These are phyloP conservation scores for Epistrophella euchroma DNA, from an alignment of 2,888 invertebrate species.

Conservation along the genomic window DNA sequence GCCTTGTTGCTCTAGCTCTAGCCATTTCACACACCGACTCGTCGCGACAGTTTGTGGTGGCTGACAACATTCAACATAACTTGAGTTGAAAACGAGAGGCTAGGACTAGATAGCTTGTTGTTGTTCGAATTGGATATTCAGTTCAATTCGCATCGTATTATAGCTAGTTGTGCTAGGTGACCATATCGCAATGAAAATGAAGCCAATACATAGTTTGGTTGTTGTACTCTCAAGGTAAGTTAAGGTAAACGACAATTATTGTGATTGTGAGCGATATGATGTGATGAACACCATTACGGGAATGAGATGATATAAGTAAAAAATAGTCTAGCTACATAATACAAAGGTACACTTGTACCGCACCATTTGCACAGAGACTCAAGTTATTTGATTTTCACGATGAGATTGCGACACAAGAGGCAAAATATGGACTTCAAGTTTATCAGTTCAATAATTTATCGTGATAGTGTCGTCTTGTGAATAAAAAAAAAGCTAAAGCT, in stretches of 20 bases:
- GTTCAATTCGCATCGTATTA: slow-evolving; percentile 22
- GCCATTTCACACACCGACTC: slow-evolving; percentile 38
- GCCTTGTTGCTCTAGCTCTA: slow-evolving; percentile 61
- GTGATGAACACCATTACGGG: no score
- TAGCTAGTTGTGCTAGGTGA: slow-evolving; percentile 9
- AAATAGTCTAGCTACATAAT: not conserved
- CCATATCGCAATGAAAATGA: slow-evolving; percentile 41
- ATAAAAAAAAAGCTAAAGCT: no score
- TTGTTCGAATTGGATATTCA: slow-evolving; percentile 50
- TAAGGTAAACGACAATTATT: slow-evolving; percentile 56
- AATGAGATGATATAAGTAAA: slow-evolving; percentile 24
- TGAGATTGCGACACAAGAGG: not conserved
- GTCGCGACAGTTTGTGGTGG: not conserved
- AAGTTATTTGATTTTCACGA: slow-evolving; percentile 7
- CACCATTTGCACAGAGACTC: not conserved
- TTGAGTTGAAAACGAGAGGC: not conserved
- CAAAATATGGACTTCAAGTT: not conserved
- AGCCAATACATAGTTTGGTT: slow-evolving; percentile 49
- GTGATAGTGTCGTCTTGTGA: no score
- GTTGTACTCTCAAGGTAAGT: slow-evolving; percentile 47
- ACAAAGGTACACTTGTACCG: not conserved
- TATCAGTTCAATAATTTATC: not conserved
- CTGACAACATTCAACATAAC: slow-evolving; percentile 14
- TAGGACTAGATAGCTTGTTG: slow-evolving; percentile 3
- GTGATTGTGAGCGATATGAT: slow-evolving; percentile 36